Evolutionary conservation across 2,113 vertebrate species (phyloP).

Genomic region (Pachycephala philippinensis): DNA sequence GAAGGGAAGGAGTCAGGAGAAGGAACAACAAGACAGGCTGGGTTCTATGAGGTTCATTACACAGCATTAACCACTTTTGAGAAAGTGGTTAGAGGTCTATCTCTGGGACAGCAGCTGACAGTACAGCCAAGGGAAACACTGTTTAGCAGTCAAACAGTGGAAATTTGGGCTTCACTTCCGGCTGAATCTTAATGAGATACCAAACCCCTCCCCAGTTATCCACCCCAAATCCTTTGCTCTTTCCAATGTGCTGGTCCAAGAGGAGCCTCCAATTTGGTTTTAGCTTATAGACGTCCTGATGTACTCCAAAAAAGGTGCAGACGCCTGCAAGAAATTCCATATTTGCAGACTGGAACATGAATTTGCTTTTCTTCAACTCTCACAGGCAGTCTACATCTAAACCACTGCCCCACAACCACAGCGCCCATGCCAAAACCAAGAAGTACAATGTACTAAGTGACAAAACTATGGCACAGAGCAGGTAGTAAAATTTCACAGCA

Average conservation of each 20-base stretch:
- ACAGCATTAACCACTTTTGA: background rate
- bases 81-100: background rate
- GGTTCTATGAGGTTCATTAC: background rate
- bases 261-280: background rate
- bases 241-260: background rate
- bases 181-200: background rate
- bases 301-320: background rate
- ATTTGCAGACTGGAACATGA: background rate
- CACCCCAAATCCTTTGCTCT: background rate
- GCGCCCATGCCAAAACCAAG: background rate
- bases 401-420: background rate
- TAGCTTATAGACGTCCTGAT: background rate
- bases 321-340: background rate
- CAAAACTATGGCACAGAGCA: background rate
- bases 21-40: background rate
- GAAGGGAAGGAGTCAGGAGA: background rate
- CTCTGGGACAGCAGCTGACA: background rate
- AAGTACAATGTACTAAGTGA: background rate
- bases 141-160: background rate
- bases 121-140: background rate
- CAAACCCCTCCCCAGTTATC: background rate
- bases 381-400: background rate
- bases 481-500: background rate
- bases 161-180: background rate
- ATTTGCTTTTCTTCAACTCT: background rate